Percentiles rank a stretch among this genome's conserved stretches.
These are phyloP conservation scores for Drosophila demipolita DNA, from an alignment of 2,888 invertebrate genomes.

Conservation along the genomic window DNA sequence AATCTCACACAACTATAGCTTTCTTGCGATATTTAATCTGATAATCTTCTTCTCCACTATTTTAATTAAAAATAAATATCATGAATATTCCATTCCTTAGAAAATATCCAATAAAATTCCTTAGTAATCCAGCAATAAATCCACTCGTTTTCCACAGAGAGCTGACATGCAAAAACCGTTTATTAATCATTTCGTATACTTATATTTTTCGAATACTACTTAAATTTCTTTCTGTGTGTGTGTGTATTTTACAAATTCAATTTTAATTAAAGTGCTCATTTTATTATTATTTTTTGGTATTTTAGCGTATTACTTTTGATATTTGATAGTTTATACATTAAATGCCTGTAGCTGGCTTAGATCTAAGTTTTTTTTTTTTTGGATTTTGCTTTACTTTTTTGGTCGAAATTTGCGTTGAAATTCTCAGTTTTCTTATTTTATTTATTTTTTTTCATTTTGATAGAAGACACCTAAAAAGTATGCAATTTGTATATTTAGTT, in stretches of 20 bases:
- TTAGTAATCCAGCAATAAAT: not conserved
- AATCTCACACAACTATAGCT: not conserved
- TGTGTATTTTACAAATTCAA: slow-evolving; percentile 23
- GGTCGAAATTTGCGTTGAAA: slow-evolving; percentile 60
- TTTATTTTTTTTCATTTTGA: slow-evolving; percentile 9
- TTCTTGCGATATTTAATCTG: not conserved
- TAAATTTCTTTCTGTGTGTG: not conserved
- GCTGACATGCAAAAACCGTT: not conserved
- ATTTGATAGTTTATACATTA: slow-evolving; percentile 30
- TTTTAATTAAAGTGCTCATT: slow-evolving; percentile 24
- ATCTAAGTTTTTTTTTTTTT: slow-evolving; percentile 4
- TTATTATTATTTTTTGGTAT: slow-evolving; percentile 5
- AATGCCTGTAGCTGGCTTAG: slow-evolving; percentile 37
- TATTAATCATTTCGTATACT: slow-evolving; percentile 19
- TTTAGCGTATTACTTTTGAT: slow-evolving; percentile 12
- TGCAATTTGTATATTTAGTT: slow-evolving; percentile 23
- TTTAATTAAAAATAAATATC: not conserved
- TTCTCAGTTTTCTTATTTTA: slow-evolving; percentile 10
- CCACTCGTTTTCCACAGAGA: not conserved
- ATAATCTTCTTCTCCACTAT: not conserved
- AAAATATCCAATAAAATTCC: not conserved
- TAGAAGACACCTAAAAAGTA: slow-evolving; percentile 41
- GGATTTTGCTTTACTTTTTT: slow-evolving; percentile 40
- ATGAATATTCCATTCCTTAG: not conserved
- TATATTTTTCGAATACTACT: slow-evolving; percentile 3